Conservation (phyloP, 2,797 vertebrate genomes). For the Intellagama lesueurii region DNA sequence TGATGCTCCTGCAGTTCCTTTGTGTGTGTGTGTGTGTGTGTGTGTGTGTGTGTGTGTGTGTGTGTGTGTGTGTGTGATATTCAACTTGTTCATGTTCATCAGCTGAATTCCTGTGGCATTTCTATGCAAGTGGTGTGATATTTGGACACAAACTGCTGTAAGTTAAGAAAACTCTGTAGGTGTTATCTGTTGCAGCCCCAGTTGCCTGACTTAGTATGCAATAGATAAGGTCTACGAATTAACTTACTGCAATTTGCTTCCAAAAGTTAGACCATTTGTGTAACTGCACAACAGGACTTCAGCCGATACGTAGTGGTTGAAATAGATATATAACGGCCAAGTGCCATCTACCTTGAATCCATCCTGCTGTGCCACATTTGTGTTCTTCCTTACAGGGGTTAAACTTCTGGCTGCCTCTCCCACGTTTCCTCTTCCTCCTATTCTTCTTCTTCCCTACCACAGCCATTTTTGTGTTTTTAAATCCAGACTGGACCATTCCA, state of each 20-base stretch:
- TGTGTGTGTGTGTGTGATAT: no score
- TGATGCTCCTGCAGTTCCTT: not conserved
- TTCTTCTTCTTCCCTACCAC: not conserved
- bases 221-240: not conserved
- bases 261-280: not conserved
- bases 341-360: not conserved
- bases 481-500: not conserved
- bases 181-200: no score
- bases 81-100: not conserved
- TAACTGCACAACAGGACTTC: no score
- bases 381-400: constrained; percentile 6
- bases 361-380: not conserved
- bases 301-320: not conserved
- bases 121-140: no score
- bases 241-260: not conserved
- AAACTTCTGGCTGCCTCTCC: constrained; percentile 10
- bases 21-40: no score
- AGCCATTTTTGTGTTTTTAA: constrained; percentile 34
- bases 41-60: no score
- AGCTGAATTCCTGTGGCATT: no score
- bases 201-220: no score
- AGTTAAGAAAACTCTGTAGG: no score
- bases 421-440: not conserved
- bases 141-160: no score
- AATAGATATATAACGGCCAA: not conserved